These are phyloP conservation scores for Beroe ovata DNA, from an alignment of 37 sponge, comb jelly and placozoan species.

Conservation along the genomic window DNA sequence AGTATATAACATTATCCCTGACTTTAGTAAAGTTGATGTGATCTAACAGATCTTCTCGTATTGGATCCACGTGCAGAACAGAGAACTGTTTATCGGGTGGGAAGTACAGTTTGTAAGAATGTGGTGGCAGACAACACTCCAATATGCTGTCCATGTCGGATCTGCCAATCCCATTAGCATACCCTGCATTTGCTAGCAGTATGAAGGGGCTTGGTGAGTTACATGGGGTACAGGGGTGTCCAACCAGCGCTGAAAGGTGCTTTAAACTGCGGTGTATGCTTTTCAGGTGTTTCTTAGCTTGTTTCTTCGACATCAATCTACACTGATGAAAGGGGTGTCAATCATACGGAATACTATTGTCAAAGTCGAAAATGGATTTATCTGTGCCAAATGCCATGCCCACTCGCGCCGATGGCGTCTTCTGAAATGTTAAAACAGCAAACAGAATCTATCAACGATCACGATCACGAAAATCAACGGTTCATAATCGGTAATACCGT, in stretches of 20 bases:
- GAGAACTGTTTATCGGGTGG: constrained; percentile 57
- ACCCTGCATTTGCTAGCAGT: constrained; percentile 41
- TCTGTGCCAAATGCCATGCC: too few species aligned
- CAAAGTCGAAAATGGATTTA: too few species aligned
- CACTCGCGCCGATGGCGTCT: too few species aligned
- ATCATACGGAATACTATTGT: too few species aligned
- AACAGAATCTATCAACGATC: too few species aligned
- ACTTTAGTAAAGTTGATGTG: neutral
- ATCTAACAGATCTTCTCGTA: neutral
- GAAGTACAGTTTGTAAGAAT: constrained; percentile 41
- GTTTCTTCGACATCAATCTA: constrained; percentile 59
- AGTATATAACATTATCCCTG: neutral
- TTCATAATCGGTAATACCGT: too few species aligned
- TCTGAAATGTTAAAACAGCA: too few species aligned
- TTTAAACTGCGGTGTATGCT: constrained; percentile 15
- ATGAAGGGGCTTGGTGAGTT: neutral
- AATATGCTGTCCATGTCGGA: neutral
- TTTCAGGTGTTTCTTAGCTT: constrained; percentile 53
- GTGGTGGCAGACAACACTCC: neutral
- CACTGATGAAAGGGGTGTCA: too few species aligned
- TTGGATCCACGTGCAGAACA: neutral
- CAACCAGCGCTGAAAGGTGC: constrained; percentile 21
- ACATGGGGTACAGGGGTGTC: constrained; percentile 16
- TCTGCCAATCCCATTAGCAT: constrained; percentile 35
- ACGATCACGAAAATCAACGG: too few species aligned